Evolutionary conservation across 2,113 vertebrate genomes (phyloP), one percentile per base, ranked within the genome.

Genomic region (Cepphus grylle): DNA sequence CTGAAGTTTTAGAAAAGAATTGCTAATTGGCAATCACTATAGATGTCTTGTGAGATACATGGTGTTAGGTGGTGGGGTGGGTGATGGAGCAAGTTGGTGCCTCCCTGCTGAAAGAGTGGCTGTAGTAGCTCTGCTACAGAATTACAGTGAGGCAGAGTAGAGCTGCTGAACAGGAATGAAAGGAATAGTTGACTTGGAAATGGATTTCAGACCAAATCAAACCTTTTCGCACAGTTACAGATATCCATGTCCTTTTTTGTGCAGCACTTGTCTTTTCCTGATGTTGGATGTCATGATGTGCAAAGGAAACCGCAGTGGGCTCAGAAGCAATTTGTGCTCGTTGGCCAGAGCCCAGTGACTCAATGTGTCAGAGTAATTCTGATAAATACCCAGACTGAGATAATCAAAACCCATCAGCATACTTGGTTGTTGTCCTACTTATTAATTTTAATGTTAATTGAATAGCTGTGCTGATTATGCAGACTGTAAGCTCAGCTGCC

Each of bases 361-460:
- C 73, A 3, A 8, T 55, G 59, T 84, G 58, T 87, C 23, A 8
- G n/a, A 91, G 89, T 80, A 67, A 94, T 91, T 93, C 84, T 90
- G 89, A 70, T 62, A 91, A 95, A 93, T 87, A 66, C 25, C 53
- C 62, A 58, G 86, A 14, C 32, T 70, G 61, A 92, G 78, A 87
- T 82, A 94, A 95, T 95, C 69, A 91, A 91, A 94, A 74, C 45
- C 40, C 5, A 0, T 56, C 26, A n/a, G 74, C 94, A 86, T 94
- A 95, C 93, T 96, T 91, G 49, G 29, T 91, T 87, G 78, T 96
- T 88, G 81, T 56, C 66, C 86, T 91, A 58, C 78, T 72, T 93
- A 95, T 84, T 96, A 92, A 92, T 92, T 84, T 90, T 81, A 94
- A 96, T 81, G 88, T 50, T 95, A 86, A 93, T 90, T 93, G 80